phyloP scores from a whole-genome alignment of 2,113 vertebrate species.

The Nanorana parkeri region DNA sequence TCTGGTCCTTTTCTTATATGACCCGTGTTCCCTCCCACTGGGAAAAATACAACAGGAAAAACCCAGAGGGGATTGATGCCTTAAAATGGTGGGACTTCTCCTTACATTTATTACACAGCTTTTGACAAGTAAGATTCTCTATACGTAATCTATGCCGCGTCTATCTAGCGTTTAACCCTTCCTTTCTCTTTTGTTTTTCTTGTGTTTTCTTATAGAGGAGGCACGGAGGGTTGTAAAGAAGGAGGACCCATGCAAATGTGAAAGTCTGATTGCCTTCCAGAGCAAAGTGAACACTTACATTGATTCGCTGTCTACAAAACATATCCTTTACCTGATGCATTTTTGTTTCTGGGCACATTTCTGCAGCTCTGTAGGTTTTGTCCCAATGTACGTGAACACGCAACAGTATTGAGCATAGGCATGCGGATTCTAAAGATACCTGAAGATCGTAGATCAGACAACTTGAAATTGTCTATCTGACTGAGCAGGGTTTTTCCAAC shows the following conservation, averaged over 20 bases:
- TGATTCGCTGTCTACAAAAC: constrained; percentile 81
- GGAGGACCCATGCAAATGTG: constrained; percentile 86
- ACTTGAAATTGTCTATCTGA: too few relatives aligned
- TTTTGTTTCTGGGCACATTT: not conserved
- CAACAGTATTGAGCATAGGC: not conserved
- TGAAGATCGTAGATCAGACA: too few relatives aligned
- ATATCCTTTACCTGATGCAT: constrained; percentile 79
- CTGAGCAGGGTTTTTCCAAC: too few relatives aligned
- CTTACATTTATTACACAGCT: not conserved
- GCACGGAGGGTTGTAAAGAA: constrained; percentile 72
- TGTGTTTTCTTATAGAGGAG: constrained; percentile 65
- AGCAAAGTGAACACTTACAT: constrained; percentile 79
- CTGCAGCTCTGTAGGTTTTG: too few relatives aligned
- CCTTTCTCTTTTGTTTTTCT: not conserved
- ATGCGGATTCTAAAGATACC: too few relatives aligned
- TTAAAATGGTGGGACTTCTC: not conserved
- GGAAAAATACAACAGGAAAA: too few relatives aligned
- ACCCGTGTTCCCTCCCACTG: too few relatives aligned
- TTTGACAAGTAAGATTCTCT: not conserved
- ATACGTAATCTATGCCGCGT: not conserved
- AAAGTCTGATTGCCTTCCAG: constrained; percentile 85
- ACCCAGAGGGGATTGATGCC: too few relatives aligned
- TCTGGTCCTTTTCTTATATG: too few relatives aligned
- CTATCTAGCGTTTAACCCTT: not conserved
- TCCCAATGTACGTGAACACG: too few relatives aligned